phyloP scores from a whole-genome alignment of 2,888 invertebrate genomes.

The Therioaphis trifolii region DNA sequence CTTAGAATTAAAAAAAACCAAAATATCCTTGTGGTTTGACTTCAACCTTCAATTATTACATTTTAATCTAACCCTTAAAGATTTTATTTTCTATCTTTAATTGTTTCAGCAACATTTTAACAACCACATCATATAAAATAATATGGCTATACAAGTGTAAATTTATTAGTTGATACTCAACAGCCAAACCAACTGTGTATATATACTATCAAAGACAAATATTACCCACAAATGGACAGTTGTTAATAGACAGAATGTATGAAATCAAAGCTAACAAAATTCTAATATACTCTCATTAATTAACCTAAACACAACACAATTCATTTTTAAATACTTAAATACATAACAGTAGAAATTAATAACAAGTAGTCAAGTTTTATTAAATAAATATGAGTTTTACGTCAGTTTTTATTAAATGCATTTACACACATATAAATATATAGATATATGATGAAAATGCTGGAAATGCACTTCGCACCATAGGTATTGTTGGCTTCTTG shows the following conservation, averaged over 20 bases:
- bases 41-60: slow-evolving; percentile 31
- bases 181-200: slow-evolving; percentile 21
- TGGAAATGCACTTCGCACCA: no score
- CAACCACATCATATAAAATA: not conserved
- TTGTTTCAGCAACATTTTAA: not conserved
- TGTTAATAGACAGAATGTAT: slow-evolving; percentile 26
- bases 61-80: not conserved
- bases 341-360: no score
- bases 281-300: no score
- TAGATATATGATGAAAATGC: no score
- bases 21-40: not conserved
- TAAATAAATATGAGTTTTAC: no score
- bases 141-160: not conserved
- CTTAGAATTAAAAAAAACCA: not conserved
- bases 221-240: slow-evolving; percentile 9
- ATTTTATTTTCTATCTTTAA: not conserved
- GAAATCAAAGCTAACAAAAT: slow-evolving; percentile 13
- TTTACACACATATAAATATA: no score
- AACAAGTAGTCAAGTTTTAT: no score
- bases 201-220: slow-evolving; percentile 27
- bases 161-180: not conserved
- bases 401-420: no score
- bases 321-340: no score
- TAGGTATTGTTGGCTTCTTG: no score
- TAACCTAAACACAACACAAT: no score